Base-by-base conservation (phyloP, 1,140 invertebrate species). In the Brachionus rotundiformis region DNA sequence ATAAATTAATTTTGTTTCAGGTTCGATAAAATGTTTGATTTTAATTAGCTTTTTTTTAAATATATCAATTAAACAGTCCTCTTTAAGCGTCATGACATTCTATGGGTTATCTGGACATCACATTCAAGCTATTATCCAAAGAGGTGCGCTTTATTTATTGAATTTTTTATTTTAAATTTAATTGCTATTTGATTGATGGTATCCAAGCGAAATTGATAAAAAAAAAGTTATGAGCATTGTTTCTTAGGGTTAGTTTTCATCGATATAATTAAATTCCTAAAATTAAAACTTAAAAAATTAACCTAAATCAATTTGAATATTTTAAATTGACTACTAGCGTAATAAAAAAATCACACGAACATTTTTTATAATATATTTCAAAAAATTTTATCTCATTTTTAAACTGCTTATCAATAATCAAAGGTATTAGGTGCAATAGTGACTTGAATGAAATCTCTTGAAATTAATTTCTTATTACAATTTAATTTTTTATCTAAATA, bases 41-140 rank as follows among this genome's bases (percentile, higher is more conserved):
- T 68, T 31, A 19, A 7, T 68, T 13, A 68, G 19, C n/a, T 36
- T 7, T 13, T 27, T 68, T 7, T 68, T 68, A 1, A 68, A 68
- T 19, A 16, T 6, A 1, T 7, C n/a, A 8, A 68, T 68, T 68
- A 19, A 68, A 36, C 36, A 36, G 7, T 68, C 29, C 36, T 68
- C 63, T 68, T 68, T 68, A 16, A 19, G 33, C 19, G 63, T 16
- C 63, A 68, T 68, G 31, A 68, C 63, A 68, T 68, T 11, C n/a
- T 68, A 36, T 29, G n/a, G 8, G 47, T 19, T 54, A 25, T 8
- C n/a, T n/a, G n/a, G 23, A n/a, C 47, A 54, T 54, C 47, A 54
- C 47, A 54, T 16, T 16, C 19, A 54, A 54, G 23, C 19, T 54
- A 19, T 49, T 54, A 23, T 54, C 47, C 23, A n/a, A 19, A 19